Evolutionary conservation across 2,113 vertebrate species (phyloP), one percentile per base, ranked within the genome.

Genomic region (Chloebia gouldiae): DNA sequence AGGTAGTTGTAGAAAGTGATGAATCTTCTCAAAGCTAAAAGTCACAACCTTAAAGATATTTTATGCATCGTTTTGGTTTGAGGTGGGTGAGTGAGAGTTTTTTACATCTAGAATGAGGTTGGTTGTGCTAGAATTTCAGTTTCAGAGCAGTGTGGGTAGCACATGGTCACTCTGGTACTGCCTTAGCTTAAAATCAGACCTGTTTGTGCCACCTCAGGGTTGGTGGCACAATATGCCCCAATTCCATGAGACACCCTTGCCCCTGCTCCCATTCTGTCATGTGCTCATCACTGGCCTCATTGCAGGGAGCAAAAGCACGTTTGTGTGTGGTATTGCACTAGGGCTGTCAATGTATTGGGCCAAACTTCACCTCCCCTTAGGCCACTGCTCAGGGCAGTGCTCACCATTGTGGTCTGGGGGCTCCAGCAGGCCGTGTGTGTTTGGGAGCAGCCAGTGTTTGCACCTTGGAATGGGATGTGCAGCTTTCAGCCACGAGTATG

Each of bases 321-420:
- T 69, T 1, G 3, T 0, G 0, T 1, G 0, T 16, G 30, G 13
- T 30, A 1, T 21, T 28, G 20, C 8, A 1, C 15, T 11, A 24
- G 49, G 18, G 6, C 19, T 20, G 8, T 30, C 30, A 6, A 12
- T 1, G 7, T 22, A 1, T 4, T 6, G 30, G 8, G 12, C 6
- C 18, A 14, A 25, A 31, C 50, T 42, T 69, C 27, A 40, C 37
- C 44, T 88, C 24, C 7, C 14, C 56, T 77, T 10, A 22, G 39
- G 19, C 31, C 1, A 0, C 57, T 47, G 17, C 10, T 39, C 9
- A 8, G 18, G 1, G 6, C 2, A 8, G 21, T 16, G 7, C 15
- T 37, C 0, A 1, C 10, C 1, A 1, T 39, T 82, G 44, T 27
- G 33, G 19, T n/a, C 11, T 44, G 50, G 37, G 56, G 23, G 44